Conservation (phyloP, 2,113 vertebrate species). For the Haemorhous mexicanus region DNA sequence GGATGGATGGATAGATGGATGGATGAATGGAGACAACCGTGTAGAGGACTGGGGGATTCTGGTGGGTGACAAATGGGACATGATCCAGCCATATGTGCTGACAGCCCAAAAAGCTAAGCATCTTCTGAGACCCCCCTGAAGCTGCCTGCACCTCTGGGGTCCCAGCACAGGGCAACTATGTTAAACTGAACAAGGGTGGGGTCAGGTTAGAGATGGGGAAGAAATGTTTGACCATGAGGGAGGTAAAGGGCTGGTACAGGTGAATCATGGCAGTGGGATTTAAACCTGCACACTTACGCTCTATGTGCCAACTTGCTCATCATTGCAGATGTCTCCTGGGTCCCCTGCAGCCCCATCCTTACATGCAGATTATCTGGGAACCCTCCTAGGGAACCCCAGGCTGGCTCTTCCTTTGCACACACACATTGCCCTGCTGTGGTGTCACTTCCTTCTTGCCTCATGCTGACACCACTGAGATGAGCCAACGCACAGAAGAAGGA, state of each 20-base stretch:
- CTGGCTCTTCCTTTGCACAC: background rate
- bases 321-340: background rate
- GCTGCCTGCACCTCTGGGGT: background rate
- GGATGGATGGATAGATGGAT: background rate
- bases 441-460: background rate
- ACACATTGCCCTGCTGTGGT: rapidly evolving
- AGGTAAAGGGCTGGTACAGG: background rate
- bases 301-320: background rate
- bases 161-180: background rate
- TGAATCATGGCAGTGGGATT: background rate
- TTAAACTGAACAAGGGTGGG: background rate
- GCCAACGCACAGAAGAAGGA: background rate
- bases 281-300: background rate
- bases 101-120: background rate
- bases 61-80: background rate
- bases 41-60: background rate
- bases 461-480: rapidly evolving
- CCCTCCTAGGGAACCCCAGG: background rate
- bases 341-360: rapidly evolving
- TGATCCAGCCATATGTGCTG: rapidly evolving
- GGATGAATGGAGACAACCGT: background rate
- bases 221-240: background rate
- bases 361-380: background rate
- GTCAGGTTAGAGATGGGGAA: background rate
- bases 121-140: background rate